phyloP scores from a whole-genome alignment of 1,140 invertebrate species.

The Meloidogyne hapla region DNA sequence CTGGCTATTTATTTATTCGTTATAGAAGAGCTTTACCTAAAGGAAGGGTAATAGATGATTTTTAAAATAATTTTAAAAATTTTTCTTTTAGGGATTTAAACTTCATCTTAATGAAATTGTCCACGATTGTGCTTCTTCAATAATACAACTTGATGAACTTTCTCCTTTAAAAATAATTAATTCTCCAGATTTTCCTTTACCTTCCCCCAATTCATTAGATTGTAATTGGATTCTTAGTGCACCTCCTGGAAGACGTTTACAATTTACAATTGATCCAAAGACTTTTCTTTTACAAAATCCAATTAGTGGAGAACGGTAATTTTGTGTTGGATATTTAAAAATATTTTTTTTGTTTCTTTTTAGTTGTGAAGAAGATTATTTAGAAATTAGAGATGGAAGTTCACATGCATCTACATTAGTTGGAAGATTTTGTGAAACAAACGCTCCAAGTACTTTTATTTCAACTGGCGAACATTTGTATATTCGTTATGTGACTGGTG shows the following conservation, averaged over 20 bases:
- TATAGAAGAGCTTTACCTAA: conserved; percentile 26
- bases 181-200: conserved; percentile 51
- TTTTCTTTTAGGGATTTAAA: conserved; percentile 56
- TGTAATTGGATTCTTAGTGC: conserved; percentile 52
- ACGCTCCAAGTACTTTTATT: conserved; percentile 52
- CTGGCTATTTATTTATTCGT: conserved; percentile 48
- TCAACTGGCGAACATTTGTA: conserved; percentile 55
- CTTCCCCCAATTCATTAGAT: conserved; percentile 24
- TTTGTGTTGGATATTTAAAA: background rate
- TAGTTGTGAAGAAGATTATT: conserved; percentile 51
- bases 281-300: conserved; percentile 42
- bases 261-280: conserved; percentile 56
- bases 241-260: conserved; percentile 54
- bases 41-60: conserved; percentile 15
- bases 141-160: conserved; percentile 48
- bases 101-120: conserved; percentile 46
- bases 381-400: conserved; percentile 57
- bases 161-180: conserved; percentile 27
- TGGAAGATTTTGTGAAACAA: conserved; percentile 47
- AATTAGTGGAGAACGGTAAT: conserved; percentile 11
- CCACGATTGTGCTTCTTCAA: conserved; percentile 46
- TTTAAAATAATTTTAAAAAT: conserved; percentile 20
- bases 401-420: conserved; percentile 45
- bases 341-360: too few species aligned
- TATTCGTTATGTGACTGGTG: conserved; percentile 53